phyloP scores from a whole-genome alignment of 2,888 invertebrate species.

The Platerodrilus igneus region DNA sequence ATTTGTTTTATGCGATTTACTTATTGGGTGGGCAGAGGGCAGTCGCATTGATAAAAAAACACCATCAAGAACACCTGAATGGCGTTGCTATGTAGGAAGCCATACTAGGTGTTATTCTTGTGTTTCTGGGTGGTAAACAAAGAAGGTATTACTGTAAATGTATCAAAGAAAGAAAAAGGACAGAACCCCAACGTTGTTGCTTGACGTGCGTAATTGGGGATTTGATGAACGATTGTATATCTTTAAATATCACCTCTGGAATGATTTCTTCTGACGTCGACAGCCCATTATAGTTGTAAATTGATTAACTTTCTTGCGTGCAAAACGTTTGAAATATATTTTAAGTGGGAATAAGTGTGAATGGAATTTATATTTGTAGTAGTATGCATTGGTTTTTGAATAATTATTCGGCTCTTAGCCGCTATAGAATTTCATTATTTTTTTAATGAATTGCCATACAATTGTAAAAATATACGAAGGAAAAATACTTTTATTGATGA shows the following conservation, averaged over 20 bases:
- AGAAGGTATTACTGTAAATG: slow-evolving; percentile 29
- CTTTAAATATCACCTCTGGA: slow-evolving; percentile 24
- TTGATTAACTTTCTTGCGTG: too few species aligned
- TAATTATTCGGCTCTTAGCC: too few species aligned
- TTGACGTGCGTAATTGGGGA: slow-evolving; percentile 41
- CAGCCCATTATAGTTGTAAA: too few species aligned
- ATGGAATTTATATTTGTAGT: too few species aligned
- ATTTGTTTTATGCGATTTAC: slow-evolving; percentile 43
- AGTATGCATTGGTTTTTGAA: too few species aligned
- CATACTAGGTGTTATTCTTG: slow-evolving; percentile 46
- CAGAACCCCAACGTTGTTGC: slow-evolving; percentile 30
- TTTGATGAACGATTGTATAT: slow-evolving; percentile 38
- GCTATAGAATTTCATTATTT: too few species aligned
- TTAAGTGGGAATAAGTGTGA: too few species aligned
- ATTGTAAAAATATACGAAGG: too few species aligned
- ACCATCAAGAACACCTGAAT: slow-evolving; percentile 46
- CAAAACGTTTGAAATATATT: too few species aligned
- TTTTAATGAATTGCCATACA: too few species aligned
- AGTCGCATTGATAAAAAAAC: slow-evolving; percentile 42
- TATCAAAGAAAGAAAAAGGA: slow-evolving; percentile 19
- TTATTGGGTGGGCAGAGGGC: slow-evolving; percentile 47
- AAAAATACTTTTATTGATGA: too few species aligned
- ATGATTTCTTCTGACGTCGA: too few species aligned
- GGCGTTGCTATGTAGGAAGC: slow-evolving; percentile 47
- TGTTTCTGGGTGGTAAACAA: slow-evolving; percentile 47